A percentile compares a stretch with the other conserved stretches of the same genome.
Evolutionary conservation across 2,797 vertebrate species (phyloP).

Genomic region (Geotrypetes seraphini): DNA sequence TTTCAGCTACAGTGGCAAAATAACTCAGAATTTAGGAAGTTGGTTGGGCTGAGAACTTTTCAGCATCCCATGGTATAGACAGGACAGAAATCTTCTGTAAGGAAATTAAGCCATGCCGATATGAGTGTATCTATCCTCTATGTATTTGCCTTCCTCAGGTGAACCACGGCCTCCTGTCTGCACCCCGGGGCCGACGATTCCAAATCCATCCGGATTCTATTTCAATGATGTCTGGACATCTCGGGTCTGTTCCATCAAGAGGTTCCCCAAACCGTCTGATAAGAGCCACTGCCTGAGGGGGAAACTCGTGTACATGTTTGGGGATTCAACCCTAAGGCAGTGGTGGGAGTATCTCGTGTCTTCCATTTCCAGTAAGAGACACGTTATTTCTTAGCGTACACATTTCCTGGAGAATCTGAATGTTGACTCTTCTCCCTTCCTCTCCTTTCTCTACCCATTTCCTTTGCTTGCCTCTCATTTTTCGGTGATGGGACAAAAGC

Average conservation of each 20-base stretch:
- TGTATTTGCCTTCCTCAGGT: no score
- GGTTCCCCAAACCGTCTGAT: conserved; percentile 1
- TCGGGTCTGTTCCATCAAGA: conserved; percentile 5
- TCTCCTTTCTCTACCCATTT: not conserved
- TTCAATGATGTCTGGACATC: conserved; percentile 25
- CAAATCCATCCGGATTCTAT: conserved; percentile 32
- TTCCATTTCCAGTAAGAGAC: conserved; percentile 1
- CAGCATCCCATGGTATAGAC: no score
- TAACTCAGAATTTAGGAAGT: no score
- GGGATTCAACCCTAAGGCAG: not conserved
- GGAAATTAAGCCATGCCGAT: no score
- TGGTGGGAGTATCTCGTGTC: conserved; percentile 5
- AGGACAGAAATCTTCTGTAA: no score
- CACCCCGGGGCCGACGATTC: not conserved
- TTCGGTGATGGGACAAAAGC: no score
- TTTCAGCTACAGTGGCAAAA: no score
- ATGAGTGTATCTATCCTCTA: no score
- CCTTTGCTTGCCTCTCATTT: not conserved
- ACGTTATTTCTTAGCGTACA: no score
- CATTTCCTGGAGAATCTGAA: no score
- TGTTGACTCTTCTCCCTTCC: not conserved
- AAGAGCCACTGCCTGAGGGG: conserved; percentile 16
- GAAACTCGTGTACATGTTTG: conserved; percentile 5
- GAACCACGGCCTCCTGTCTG: not conserved
- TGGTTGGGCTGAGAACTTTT: no score